Evolutionary conservation across 2,888 invertebrate genomes (phyloP), one percentile per base, ranked within the genome.

Genomic region (Merodon equestris): DNA sequence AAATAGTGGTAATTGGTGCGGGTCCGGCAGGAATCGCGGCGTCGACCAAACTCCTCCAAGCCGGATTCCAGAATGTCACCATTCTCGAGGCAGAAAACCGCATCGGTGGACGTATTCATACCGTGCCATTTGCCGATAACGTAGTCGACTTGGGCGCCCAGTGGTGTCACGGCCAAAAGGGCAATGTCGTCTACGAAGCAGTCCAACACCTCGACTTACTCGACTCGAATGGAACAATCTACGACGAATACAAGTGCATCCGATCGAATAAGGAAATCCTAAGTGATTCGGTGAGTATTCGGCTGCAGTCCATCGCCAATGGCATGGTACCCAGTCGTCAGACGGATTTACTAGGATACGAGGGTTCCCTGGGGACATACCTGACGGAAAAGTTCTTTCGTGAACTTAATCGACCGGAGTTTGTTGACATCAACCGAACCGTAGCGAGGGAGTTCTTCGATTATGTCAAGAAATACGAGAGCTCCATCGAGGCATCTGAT

Each of bases 81-180:
- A 88, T 93, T 0, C 84, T 94, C 47, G 94, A 93, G 85, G 92
- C 92, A 0, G 91, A 91, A 81, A 88, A 91, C 81, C 90, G 92
- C 38, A 90, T 93, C 58, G 94, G 94, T 0, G 94, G 94, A 0
- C 89, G 94, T 67, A 89, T 93, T 15, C 83, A 89, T 56, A 90
- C 91, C 0, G 88, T 91, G 1, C 87, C 89, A 0, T 91, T 90
- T 81, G 92, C 90, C 0, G 91, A 91, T 0, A 91, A 90, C 77
- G 87, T 91, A 4, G 89, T 95, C 4, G 95, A 95, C 85, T 84
- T 94, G 56, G 95, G 95, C 0, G 95, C 94, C 50, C 94, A 95
- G 82, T 95, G 95, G 95, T 93, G 88, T 54, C 88, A 87, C 50
- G 88, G 95, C 0, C 93, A 94, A 85, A 88, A 91, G 85, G 90